Base-by-base conservation (phyloP, 2,113 vertebrate species). In the Rhombomys opimus region DNA sequence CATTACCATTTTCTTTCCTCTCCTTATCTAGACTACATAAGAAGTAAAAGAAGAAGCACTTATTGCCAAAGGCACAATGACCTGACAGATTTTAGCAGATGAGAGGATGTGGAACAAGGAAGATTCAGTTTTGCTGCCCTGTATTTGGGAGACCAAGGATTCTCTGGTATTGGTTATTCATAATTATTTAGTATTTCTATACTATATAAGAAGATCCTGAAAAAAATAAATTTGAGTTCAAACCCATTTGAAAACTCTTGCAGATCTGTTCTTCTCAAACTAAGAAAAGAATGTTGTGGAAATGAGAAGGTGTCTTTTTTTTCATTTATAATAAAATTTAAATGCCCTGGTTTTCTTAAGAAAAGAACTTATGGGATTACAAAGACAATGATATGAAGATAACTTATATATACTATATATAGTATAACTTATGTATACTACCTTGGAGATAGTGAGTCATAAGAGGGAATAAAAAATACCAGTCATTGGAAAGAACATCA, bases 1-100 rank as follows among this genome's bases (percentile, higher is more conserved):
- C 91, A 95, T 96, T 95, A 96, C 8, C 2, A 52, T 23, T 81
- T 81, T 95, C 20, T 10, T 63, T 22, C 57, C 72, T 72, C 59
- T 85, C 67, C 93, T 92, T 82, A 88, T 59, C 54, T 7, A 89
- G 12, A 57, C 5, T 18, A 3, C 38, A 38, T 73, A 85, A 82
- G 63, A 77, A 50, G 22, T 5, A 50, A 14, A 89, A 54, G 38
- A 90, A 86, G 30, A 0, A 63, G 0, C 23, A 41, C 75, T 67
- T 72, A 2, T 67, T 93, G 63, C 20, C 59, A 78, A 50, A 78
- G 50, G 2, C 11, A 38, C 11, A 54, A 6, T 63, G 38, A 57
- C 89, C 35, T 61, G 5, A 30, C 4, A 57, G 9, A 65, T n/a
- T 54, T 89, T 50, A 68, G 6, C 23, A 54, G 41, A 0, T 6